Evolutionary conservation across 2,113 vertebrate species (phyloP), one percentile per base, ranked within the genome.

Genomic region (Crotophaga sulcirostris): DNA sequence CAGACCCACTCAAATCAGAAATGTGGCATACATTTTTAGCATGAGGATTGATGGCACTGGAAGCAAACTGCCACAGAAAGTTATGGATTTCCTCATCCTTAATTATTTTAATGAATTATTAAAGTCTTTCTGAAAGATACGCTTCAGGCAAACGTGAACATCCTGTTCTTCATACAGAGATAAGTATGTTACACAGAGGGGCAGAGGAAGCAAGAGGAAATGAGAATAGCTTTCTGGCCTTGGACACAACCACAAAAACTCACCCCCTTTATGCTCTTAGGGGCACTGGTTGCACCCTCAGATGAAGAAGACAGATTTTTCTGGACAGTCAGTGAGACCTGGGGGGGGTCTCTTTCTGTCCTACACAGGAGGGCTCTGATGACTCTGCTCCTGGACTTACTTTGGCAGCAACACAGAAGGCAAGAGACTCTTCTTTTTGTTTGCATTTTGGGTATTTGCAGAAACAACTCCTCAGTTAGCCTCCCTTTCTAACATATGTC

Each of bases 71-170:
- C 67, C 45, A 54, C 70, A 85, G 78, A 85, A 95, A 87, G 62
- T 91, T 87, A 93, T 44, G 67, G 62, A 87, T 87, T 93, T 91
- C 75, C 58, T 94, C 67, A 64, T 21, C 62, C 70, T 82, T 76
- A 93, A 93, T 87, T 93, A 94, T 95, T 95, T 74, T 36, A 64
- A 90, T 94, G 54, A 90, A 94, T 96, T 96, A 90, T 90, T 94
- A 66, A 95, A 93, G 40, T 64, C 13, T 64, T 69, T 85, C 82
- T 93, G 87, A 96, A 96, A 84, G 36, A 83, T 25, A 36, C 17
- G 40, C 94, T 95, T 79, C 85, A 90, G 92, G 85, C 70, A 95
- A 94, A 93, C 58, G 59, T 8, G 84, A 93, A 95, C 62, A 60
- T 87, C 78, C 78, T 60, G 44, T 87, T 77, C 69, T 76, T 87